phyloP scores from a whole-genome alignment of 2,797 vertebrate species.

The Rhinella marina region DNA sequence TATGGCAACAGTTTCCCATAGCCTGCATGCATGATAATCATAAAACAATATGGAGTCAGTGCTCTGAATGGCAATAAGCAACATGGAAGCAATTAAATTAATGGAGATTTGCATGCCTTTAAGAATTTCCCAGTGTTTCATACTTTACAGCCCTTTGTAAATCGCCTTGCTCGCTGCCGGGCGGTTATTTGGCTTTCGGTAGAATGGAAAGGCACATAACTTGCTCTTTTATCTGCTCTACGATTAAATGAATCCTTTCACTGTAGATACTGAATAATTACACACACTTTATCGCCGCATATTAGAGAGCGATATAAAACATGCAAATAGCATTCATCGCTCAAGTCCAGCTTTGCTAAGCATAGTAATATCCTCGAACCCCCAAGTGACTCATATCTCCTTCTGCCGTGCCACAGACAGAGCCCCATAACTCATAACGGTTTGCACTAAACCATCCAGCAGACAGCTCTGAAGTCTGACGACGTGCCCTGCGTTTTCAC shows the following conservation, averaged over 20 bases:
- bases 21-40: not conserved
- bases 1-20: not conserved
- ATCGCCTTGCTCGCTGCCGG: not conserved
- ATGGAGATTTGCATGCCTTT: not conserved
- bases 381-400: conserved; percentile 50
- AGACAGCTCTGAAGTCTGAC: conserved; percentile 44
- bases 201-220: conserved; percentile 1
- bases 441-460: conserved; percentile 49
- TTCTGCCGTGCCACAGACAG: conserved; percentile 33
- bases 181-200: conserved; percentile 32
- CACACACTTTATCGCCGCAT: conserved; percentile 34
- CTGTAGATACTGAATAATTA: conserved; percentile 39
- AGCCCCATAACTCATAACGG: conserved; percentile 50
- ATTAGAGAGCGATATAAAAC: conserved; percentile 32
- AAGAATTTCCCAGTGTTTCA: not conserved
- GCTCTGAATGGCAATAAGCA: not conserved
- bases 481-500: conserved; percentile 34
- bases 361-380: conserved; percentile 29
- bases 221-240: conserved; percentile 31
- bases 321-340: conserved; percentile 48
- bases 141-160: not conserved
- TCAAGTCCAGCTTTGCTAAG: conserved; percentile 46
- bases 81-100: not conserved
- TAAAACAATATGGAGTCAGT: not conserved
- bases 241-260: conserved; percentile 35